Evolutionary conservation across 2,797 vertebrate genomes (phyloP), one percentile per base, ranked within the genome.

Genomic region (Ibycter americanus): DNA sequence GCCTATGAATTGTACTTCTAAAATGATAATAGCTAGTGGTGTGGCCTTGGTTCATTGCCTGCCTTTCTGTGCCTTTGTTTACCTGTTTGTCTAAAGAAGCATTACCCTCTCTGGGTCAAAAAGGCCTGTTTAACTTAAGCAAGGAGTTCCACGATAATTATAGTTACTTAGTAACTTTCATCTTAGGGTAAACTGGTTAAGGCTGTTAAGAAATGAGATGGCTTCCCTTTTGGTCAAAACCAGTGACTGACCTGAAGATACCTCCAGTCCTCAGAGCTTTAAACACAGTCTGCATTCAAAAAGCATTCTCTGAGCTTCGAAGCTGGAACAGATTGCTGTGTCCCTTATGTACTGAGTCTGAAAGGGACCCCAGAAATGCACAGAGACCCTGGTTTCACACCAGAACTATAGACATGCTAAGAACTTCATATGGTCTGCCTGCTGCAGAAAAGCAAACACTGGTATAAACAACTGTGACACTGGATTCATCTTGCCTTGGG

Each of bases 121-220:
- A 92, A 96, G 90, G 54, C 74, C 93, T 90, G 78, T 91, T 86
- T 65, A 91, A 93, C 81, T 92, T 71, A 11, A 89, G 93, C 88
- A 63, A 95, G 77, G 67, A 93, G 90, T 76, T 94, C 73, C 77
- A 89, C 58, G 87, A 86, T 83, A 94, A 96, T 97, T 93, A 90
- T 67, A 92, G 96, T 96, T 96, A 95, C 93, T 96, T 8, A 97
- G 93, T 96, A 97, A 93, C 93, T 92, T 90, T 34, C 61, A 31
- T 68, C 89, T 91, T 82, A 17, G 65, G 52, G 44, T 68, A 72
- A 91, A 88, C 89, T 82, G 68, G 68, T 93, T 81, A 72, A 83
- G 51, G 52, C 83, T 70, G 83, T 44, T 93, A 25, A 90, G 84
- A 85, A 89, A 80, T 23, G 15, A 8, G 26, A 25, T 27, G 58